Evolutionary conservation across 2,888 invertebrate species (phyloP), one percentile per base, ranked within the genome.

Genomic region (Pherbina coryleti): DNA sequence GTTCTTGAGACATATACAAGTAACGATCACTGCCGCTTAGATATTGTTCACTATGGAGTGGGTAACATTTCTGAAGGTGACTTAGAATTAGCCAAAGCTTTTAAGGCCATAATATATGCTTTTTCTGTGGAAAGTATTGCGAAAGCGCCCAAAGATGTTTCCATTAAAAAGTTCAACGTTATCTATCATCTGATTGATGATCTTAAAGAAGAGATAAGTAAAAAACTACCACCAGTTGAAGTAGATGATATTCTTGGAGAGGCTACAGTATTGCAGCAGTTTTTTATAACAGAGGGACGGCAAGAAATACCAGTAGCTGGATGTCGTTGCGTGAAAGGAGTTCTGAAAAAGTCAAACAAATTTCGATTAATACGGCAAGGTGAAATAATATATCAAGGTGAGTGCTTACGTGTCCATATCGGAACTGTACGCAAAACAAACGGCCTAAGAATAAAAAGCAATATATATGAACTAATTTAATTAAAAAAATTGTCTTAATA

Each of bases 101-200:
- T 96, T 85, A 89, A 93, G 82, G 97, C 95, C 0, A 91, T 95
- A 5, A 93, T 98, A 80, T 98, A 97, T 90, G 93, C 94, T 3
- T 99, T 99, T 91, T 97, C 98, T 88, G 94, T 96, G 44, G 91
- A 92, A 3, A 88, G 91, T 31, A 91, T 92, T 0, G 83, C 85
- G 19, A 89, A 89, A 72, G 64, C 78, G 0, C 75, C 82, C 2
- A 88, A 89, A 14, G 88, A 90, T 22, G 91, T 98, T 4, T 79
- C 88, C 0, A 90, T 98, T 49, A 93, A 93, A 84, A 88, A 92
- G 62, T 94, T 94, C 88, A 98, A 98, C 89, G 93, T 99, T 37
- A 99, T 99, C 83, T 99, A 99, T 90, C 94, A 95, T 81, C 90
- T 99, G 79, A 93, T 99, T 19, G 98, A 98, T 84, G 95, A 97